A percentile compares a stretch with the other conserved stretches of the same genome.
phyloP scores from a whole-genome alignment of 1,140 invertebrate genomes.

The Formica selysi region DNA sequence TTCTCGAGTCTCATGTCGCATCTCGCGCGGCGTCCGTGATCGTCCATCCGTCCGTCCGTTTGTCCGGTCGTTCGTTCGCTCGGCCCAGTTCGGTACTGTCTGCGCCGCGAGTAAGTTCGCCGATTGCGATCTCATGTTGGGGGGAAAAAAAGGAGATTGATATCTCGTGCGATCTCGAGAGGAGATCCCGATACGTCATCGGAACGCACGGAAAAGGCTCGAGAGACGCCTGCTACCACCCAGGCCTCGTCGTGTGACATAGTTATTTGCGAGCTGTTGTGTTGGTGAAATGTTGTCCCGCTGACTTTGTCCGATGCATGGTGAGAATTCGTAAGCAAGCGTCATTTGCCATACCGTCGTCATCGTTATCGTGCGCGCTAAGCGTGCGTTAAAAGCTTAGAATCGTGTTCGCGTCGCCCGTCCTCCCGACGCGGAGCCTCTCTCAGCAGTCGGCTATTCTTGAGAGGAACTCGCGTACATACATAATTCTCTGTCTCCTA shows the following conservation, averaged over 20 bases:
- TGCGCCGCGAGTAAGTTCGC: not conserved
- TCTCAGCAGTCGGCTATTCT: slow-evolving; percentile 4
- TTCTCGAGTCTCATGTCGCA: not conserved
- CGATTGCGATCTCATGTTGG: not conserved
- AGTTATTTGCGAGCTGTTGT: slow-evolving; percentile 74
- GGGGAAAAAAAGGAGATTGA: not conserved
- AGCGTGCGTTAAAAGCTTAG: slow-evolving; percentile 55
- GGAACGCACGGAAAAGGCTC: not conserved
- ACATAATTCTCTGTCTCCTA: not conserved
- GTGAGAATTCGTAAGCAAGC: slow-evolving; percentile 73
- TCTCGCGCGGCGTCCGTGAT: not conserved
- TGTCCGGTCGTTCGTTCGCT: not conserved
- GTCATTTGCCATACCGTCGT: slow-evolving; percentile 34
- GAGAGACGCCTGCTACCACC: not conserved
- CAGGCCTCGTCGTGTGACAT: slow-evolving; percentile 57
- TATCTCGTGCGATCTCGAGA: not conserved
- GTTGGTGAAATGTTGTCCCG: slow-evolving; percentile 76
- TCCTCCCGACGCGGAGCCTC: slow-evolving; percentile 20
- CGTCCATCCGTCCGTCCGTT: not conserved
- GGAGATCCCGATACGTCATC: not conserved
- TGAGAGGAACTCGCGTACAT: too few relatives aligned
- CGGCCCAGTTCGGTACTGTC: slow-evolving; percentile 13
- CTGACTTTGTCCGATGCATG: slow-evolving; percentile 76
- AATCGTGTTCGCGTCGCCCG: not conserved
- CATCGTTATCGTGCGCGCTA: slow-evolving; percentile 14